Base-by-base conservation (phyloP, 2,797 vertebrate species). In the Dallia pectoralis region DNA sequence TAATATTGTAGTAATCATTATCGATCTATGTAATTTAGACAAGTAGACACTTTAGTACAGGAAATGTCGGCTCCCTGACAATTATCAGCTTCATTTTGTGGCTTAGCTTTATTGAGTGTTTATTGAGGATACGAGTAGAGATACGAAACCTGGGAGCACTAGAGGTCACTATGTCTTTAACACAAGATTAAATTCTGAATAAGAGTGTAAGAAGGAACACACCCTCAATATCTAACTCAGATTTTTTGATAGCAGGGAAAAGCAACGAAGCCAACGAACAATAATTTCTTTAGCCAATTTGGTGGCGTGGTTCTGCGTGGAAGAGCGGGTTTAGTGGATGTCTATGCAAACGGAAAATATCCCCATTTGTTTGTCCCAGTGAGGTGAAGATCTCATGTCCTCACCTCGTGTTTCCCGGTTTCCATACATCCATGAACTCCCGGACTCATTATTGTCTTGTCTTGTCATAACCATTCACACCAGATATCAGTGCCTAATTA, bases 191-290 rank as follows among this genome's bases (percentile, higher is more conserved):
- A 12, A 44, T 56, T 22, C 9, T 19, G 61, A 5, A 8, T 30
- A 4, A 32, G 29, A 3, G 4, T 11, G 29, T 36, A 19, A 19
- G 64, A n/a, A 40, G n/a, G 6, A 66, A 64, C 27, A 64, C 29
- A 9, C 7, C 40, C 36, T 63, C 15, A 63, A n/a, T 66, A 66
- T 66, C 64, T 14, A 59, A 36, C 44, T n/a, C 47, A 47, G 74
- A 72, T 51, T 44, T 81, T 87, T 72, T 80, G 75, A 74, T 77
- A 44, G 51, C 77, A 62, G 67, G 72, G 68, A 32, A 73, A 77
- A 22, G 59, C 12, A 11, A 82, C 82, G 81, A 87, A 85, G 70
- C 36, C 16, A 79, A 85, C 49, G 53, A 61, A 80, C 79, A 88
- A 85, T 81, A 88, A 85, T 80, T 79, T 73, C 83, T 48, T 74